phyloP scores from a whole-genome alignment of 1,140 invertebrate species.

The Drosophila repletoides region DNA sequence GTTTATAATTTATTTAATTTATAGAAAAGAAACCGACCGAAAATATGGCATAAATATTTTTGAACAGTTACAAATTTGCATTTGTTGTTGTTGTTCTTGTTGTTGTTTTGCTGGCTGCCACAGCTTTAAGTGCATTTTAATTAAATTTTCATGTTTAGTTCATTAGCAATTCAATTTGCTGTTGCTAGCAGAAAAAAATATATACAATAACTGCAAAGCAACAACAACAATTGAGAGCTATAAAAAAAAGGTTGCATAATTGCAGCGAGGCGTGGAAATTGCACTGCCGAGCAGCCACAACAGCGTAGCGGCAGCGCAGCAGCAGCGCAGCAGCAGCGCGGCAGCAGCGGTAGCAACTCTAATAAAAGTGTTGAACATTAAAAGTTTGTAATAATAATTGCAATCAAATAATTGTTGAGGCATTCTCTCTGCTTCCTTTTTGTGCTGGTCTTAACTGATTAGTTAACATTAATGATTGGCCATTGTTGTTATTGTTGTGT shows the following conservation, averaged over 20 bases:
- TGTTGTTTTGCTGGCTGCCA: no score
- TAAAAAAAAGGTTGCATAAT: constrained; percentile 56
- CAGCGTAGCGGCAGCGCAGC: no score
- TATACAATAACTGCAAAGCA: not conserved
- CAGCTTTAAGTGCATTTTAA: constrained; percentile 52
- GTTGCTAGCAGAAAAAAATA: constrained; percentile 37
- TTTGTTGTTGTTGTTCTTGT: no score
- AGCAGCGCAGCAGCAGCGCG: no score
- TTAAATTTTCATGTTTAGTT: constrained; percentile 57
- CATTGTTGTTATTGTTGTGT: not conserved
- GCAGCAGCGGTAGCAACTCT: not conserved
- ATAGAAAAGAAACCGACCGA: constrained; percentile 1
- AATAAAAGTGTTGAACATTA: constrained; percentile 34
- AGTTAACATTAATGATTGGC: constrained; percentile 5
- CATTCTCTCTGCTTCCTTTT: constrained; percentile 12
- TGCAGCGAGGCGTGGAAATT: constrained; percentile 44
- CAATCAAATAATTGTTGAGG: constrained; percentile 34
- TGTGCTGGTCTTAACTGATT: constrained; percentile 19
- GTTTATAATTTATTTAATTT: constrained; percentile 14
- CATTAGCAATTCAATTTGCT: constrained; percentile 64
- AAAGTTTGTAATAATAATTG: constrained; percentile 47
- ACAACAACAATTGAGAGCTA: constrained; percentile 16
- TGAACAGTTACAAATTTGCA: constrained; percentile 34
- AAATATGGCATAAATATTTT: constrained; percentile 29
- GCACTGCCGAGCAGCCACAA: not conserved